These are phyloP conservation scores for Cacatua alba DNA, from an alignment of 2,113 vertebrate genomes.

Conservation along the genomic window DNA sequence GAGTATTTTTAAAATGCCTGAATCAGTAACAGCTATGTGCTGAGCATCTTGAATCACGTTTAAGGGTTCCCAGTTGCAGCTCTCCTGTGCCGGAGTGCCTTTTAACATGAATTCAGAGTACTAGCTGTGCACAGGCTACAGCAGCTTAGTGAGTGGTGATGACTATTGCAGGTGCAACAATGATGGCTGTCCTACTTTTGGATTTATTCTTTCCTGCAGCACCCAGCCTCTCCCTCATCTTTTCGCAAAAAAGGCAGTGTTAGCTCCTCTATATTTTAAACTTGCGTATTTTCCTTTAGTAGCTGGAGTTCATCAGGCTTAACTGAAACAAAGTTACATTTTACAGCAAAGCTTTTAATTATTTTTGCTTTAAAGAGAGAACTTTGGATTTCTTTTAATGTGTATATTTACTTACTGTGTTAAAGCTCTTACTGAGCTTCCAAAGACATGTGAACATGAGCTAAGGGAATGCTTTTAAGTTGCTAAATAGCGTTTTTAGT, in stretches of 20 bases:
- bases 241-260: not conserved
- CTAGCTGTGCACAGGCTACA: not conserved
- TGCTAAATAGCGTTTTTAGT: not conserved
- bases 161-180: not conserved
- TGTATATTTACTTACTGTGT: not conserved
- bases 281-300: not conserved
- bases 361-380: not conserved
- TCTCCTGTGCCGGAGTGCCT: not conserved
- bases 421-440: not conserved
- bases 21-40: not conserved
- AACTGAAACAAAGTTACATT: not conserved
- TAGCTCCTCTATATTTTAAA: not conserved
- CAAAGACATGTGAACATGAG: not conserved
- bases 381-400: not conserved
- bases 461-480: not conserved
- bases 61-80: not conserved
- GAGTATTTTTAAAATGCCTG: not conserved
- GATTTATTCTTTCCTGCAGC: not conserved
- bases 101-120: not conserved
- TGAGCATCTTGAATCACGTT: not conserved
- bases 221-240: not conserved
- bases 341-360: not conserved
- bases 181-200: not conserved
- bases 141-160: not conserved
- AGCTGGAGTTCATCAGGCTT: not conserved